Evolutionary conservation across 2,113 vertebrate genomes (phyloP).

Genomic region (Oostethus manadensis): DNA sequence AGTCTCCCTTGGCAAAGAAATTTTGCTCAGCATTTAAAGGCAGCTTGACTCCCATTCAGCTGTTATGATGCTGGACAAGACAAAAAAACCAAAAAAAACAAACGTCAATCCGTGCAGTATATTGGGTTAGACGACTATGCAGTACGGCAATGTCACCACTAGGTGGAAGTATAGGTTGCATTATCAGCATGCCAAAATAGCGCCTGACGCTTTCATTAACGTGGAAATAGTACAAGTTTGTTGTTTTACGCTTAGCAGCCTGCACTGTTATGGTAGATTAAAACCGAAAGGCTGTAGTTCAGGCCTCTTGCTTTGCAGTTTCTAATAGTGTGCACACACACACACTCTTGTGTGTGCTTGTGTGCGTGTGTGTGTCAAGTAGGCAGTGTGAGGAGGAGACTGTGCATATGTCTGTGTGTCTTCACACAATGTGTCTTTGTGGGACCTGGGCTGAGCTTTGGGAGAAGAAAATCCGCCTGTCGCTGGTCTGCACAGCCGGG

Average conservation of each 20-base stretch:
- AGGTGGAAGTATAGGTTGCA: constrained; percentile 20
- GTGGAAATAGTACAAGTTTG: constrained; percentile 15
- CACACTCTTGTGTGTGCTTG: background rate
- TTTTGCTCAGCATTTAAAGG: no score
- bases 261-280: background rate
- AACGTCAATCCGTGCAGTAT: no score
- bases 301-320: no score
- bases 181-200: no score
- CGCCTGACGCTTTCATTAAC: constrained; percentile 41
- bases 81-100: no score
- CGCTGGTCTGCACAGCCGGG: constrained; percentile 18
- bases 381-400: constrained; percentile 24
- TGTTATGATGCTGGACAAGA: no score
- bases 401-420: constrained; percentile 56
- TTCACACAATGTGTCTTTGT: constrained; percentile 70
- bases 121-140: no score
- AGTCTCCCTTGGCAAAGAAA: no score
- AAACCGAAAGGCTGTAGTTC: no score
- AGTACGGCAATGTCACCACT: background rate
- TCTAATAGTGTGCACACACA: no score
- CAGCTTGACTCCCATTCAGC: no score
- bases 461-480: constrained; percentile 52
- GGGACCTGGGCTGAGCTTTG: constrained; percentile 51
- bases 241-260: background rate
- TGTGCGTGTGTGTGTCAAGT: constrained; percentile 27